phyloP scores from a whole-genome alignment of 2,888 invertebrate genomes.

The Lithosia quadra region DNA sequence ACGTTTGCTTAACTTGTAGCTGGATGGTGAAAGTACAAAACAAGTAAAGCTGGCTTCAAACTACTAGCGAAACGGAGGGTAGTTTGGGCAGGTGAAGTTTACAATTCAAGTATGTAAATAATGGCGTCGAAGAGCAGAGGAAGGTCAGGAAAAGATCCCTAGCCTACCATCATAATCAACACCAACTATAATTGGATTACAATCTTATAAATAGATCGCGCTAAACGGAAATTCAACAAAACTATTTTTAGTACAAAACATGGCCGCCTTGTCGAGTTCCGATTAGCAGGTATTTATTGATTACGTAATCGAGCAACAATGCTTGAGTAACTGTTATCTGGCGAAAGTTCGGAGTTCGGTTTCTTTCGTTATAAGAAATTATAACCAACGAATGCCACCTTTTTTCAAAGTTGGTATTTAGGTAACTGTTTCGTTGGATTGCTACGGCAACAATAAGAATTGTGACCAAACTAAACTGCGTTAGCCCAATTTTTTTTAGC shows the following conservation, averaged over 20 bases:
- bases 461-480: too few species aligned
- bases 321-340: neutral
- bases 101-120: too few species aligned
- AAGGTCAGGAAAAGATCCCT: too few species aligned
- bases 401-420: neutral
- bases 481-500: too few species aligned
- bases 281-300: neutral
- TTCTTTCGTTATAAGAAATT: neutral
- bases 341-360: neutral
- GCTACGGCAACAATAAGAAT: too few species aligned
- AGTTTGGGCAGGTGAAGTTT: too few species aligned
- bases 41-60: too few species aligned
- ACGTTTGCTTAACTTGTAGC: too few species aligned
- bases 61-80: too few species aligned
- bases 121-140: too few species aligned
- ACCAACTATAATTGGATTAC: neutral
- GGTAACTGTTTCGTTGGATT: neutral
- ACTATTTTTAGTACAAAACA: neutral
- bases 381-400: neutral
- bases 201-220: neutral
- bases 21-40: too few species aligned
- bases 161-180: too few species aligned
- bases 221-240: neutral
- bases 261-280: neutral
- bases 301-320: neutral